phyloP scores from a whole-genome alignment of 2,113 vertebrate genomes.

The Speoplatyrhinus poulsoni region DNA sequence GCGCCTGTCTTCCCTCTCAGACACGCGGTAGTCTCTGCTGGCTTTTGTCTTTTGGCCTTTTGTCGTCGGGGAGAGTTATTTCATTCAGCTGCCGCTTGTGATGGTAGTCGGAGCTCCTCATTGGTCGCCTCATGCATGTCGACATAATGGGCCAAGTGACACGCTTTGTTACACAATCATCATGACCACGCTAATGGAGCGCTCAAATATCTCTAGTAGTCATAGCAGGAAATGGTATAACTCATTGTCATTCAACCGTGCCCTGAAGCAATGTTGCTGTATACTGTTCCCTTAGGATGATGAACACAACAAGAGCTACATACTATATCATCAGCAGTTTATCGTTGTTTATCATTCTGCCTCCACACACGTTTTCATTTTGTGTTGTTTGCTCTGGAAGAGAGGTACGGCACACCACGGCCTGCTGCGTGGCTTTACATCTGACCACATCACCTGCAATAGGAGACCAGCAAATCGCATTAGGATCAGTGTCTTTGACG shows the following conservation, averaged over 20 bases:
- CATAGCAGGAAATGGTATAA: background rate
- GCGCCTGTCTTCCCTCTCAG: constrained; percentile 3
- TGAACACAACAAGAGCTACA: too few relatives aligned
- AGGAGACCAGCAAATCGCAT: background rate
- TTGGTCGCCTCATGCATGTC: constrained; percentile 22
- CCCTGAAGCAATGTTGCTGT: too few relatives aligned
- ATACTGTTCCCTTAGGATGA: too few relatives aligned
- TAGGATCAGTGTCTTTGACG: background rate
- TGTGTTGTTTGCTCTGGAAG: background rate
- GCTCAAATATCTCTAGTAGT: constrained; percentile 1
- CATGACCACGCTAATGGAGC: constrained; percentile 19
- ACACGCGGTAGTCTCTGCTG: background rate
- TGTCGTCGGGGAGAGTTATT: constrained; percentile 1
- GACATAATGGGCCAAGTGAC: constrained; percentile 25
- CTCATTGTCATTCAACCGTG: too few relatives aligned
- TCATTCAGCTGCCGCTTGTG: constrained; percentile 5
- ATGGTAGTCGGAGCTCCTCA: constrained; percentile 14
- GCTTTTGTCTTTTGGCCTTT: constrained; percentile 17
- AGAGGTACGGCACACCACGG: background rate
- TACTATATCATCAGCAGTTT: too few relatives aligned
- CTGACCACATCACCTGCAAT: background rate
- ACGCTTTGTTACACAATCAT: constrained; percentile 25
- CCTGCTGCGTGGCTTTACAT: constrained; percentile 11
- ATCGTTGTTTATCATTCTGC: background rate
- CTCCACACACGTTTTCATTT: too few relatives aligned